Conservation (phyloP, 2,797 vertebrate species). For the Mastacembelus armatus region DNA sequence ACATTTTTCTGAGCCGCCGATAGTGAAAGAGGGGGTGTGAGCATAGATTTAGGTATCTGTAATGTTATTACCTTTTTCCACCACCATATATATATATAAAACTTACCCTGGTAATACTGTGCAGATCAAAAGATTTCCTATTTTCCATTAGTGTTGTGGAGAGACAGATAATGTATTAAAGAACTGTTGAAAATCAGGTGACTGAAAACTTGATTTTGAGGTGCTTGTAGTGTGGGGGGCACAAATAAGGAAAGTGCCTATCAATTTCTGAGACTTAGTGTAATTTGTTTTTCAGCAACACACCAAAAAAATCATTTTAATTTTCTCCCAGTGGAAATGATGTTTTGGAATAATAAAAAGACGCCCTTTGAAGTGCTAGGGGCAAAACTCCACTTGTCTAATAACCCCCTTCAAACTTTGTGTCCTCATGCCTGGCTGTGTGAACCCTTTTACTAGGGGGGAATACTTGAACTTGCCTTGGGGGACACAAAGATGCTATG, state of each 20-base stretch:
- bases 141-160: background rate
- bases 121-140: background rate
- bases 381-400: conserved; percentile 7
- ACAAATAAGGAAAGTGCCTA: conserved; percentile 1
- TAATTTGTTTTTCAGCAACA: conserved; percentile 28
- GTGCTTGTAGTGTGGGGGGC: conserved; percentile 4
- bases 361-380: conserved; percentile 42
- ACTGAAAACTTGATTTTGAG: background rate
- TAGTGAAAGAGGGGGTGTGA: too few species aligned
- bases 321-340: conserved; percentile 35
- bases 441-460: conserved; percentile 67
- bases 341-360: conserved; percentile 42
- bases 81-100: too few species aligned
- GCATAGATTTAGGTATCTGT: too few species aligned
- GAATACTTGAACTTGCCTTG: conserved; percentile 56
- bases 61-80: too few species aligned
- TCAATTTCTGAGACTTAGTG: conserved; percentile 17
- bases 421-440: conserved; percentile 35
- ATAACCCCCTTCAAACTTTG: conserved; percentile 20
- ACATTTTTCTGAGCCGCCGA: too few species aligned
- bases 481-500: conserved; percentile 55
- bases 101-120: background rate
- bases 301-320: conserved; percentile 12
- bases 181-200: background rate
- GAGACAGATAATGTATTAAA: background rate